Conservation (phyloP, 1,140 invertebrate species). For the Formica exsecta region DNA sequence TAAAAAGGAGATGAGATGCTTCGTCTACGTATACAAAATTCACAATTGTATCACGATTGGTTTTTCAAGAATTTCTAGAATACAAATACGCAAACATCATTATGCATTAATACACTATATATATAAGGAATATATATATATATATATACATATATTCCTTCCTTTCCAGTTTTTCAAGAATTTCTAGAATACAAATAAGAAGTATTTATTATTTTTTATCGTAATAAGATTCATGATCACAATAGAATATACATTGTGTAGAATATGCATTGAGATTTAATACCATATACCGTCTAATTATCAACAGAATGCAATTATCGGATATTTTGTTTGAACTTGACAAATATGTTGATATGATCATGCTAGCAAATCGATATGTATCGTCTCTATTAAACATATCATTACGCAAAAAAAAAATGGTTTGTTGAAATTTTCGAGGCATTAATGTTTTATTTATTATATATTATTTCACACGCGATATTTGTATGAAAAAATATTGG, state of each 20-base stretch:
- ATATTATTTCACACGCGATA: neutral
- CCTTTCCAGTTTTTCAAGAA: too few species aligned
- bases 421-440: neutral
- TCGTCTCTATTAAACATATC: neutral
- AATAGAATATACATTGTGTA: neutral
- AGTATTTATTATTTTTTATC: neutral
- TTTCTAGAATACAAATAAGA: too few species aligned
- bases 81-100: neutral
- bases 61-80: neutral
- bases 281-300: neutral
- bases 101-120: neutral
- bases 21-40: conserved; percentile 15
- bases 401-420: neutral
- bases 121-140: too few species aligned
- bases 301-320: neutral
- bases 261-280: neutral
- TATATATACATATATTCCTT: too few species aligned
- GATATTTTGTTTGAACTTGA: neutral
- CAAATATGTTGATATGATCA: neutral
- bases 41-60: neutral
- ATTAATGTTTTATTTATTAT: neutral
- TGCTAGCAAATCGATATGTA: neutral
- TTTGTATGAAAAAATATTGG: neutral
- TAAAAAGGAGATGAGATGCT: neutral
- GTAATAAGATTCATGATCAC: too few species aligned